Percentiles rank a stretch among this genome's conserved stretches.
phyloP scores from a whole-genome alignment of 2,888 invertebrate genomes.

The Apamea monoglypha region DNA sequence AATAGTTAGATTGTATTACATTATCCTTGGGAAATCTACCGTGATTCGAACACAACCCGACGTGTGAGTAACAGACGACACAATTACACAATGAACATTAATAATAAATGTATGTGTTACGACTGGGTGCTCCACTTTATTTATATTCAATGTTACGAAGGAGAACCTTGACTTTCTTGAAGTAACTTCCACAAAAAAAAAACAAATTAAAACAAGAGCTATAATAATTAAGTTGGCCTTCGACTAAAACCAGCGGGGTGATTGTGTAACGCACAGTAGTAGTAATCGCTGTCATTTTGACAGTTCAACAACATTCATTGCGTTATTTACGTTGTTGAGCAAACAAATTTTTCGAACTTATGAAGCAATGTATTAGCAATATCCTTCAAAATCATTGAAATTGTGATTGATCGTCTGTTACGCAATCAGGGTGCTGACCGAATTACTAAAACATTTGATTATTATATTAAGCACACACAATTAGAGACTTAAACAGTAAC shows the following conservation, averaged over 20 bases:
- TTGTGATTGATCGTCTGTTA: too few species aligned
- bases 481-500: neutral
- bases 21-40: slow-evolving; percentile 62
- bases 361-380: too few species aligned
- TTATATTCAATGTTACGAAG: slow-evolving; percentile 26
- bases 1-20: slow-evolving; percentile 67
- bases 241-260: neutral
- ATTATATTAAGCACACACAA: neutral
- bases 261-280: too few species aligned
- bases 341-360: too few species aligned
- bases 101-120: slow-evolving; percentile 44
- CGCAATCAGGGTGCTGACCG: too few species aligned
- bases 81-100: slow-evolving; percentile 44
- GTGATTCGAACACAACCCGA: slow-evolving; percentile 60
- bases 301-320: too few species aligned
- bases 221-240: slow-evolving; percentile 1
- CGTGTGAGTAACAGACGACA: slow-evolving; percentile 49
- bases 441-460: slow-evolving; percentile 17
- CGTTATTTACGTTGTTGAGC: too few species aligned
- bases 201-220: slow-evolving; percentile 10
- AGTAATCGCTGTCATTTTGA: too few species aligned
- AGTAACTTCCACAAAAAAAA: slow-evolving; percentile 7
- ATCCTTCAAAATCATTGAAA: too few species aligned
- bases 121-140: slow-evolving; percentile 30
- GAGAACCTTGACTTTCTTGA: slow-evolving; percentile 30